A percentile compares a stretch with the other conserved stretches of the same genome.
Evolutionary conservation across 2,888 invertebrate genomes (phyloP).

Genomic region (Cataglyphis livida): DNA sequence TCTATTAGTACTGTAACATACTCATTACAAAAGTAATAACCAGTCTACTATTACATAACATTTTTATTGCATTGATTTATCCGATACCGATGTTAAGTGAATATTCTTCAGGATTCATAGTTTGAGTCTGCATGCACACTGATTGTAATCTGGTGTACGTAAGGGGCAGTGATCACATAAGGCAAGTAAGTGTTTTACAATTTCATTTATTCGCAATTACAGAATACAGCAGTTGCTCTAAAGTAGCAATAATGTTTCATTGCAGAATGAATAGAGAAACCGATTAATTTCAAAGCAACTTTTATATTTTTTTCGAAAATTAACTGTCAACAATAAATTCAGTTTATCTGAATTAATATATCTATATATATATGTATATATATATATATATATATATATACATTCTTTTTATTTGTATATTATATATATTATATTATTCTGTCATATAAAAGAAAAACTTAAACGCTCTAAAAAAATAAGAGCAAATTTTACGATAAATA

Average conservation of each 20-base stretch:
- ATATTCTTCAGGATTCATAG: constrained; percentile 59
- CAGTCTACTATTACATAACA: constrained; percentile 56
- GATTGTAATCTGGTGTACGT: constrained; percentile 33
- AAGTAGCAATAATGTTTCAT: constrained; percentile 13
- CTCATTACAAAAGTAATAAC: constrained; percentile 72
- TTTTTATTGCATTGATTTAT: constrained; percentile 70
- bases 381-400: neutral
- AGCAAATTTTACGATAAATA: neutral
- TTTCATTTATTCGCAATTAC: constrained; percentile 10
- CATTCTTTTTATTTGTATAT: constrained; percentile 3
- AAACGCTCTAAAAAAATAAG: neutral
- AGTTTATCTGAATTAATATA: neutral
- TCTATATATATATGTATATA: no score
- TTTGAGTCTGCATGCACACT: constrained; percentile 54
- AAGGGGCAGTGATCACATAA: constrained; percentile 35
- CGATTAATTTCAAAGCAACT: neutral
- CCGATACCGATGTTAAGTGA: constrained; percentile 70
- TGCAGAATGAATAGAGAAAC: neutral
- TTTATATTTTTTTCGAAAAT: constrained; percentile 7
- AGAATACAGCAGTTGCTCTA: constrained; percentile 9
- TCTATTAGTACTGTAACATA: constrained; percentile 78
- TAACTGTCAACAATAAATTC: neutral
- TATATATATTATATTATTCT: neutral
- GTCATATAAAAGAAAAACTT: neutral
- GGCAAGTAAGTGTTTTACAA: neutral